Evolutionary conservation across 1,140 invertebrate genomes (phyloP).

Genomic region (Chironomus tepperi): DNA sequence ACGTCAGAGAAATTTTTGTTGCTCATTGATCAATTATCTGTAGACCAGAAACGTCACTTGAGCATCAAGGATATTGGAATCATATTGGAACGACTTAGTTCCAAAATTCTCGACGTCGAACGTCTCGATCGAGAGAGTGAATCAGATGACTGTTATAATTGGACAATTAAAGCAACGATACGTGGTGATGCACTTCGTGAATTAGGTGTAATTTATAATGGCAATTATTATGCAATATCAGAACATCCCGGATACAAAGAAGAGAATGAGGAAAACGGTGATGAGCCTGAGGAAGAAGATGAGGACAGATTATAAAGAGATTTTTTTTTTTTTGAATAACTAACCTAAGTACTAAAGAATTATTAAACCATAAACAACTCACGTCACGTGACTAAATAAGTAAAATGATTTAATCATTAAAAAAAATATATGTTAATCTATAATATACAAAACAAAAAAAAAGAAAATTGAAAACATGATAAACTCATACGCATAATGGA

Average conservation of each 20-base stretch:
- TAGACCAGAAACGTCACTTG: conserved; percentile 82
- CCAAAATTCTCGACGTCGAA: conserved; percentile 89
- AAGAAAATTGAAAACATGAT: neutral
- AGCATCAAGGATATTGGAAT: conserved; percentile 92
- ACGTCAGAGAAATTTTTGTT: conserved; percentile 86
- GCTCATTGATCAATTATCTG: conserved; percentile 82
- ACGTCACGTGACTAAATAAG: conserved; percentile 12
- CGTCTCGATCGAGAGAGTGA: conserved; percentile 81
- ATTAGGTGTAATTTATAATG: conserved; percentile 88
- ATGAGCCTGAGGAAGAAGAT: conserved; percentile 70
- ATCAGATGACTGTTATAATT: conserved; percentile 85
- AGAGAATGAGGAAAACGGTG: conserved; percentile 70
- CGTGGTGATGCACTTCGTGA: conserved; percentile 80
- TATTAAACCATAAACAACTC: neutral
- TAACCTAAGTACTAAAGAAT: neutral
- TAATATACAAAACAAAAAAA: conserved; percentile 7
- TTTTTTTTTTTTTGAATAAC: conserved; percentile 33
- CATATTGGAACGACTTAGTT: conserved; percentile 81
- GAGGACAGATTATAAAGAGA: conserved; percentile 65
- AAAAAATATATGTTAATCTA: conserved; percentile 3
- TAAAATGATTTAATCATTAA: conserved; percentile 10
- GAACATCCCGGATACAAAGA: conserved; percentile 88
- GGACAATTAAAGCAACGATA: conserved; percentile 89
- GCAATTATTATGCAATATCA: conserved; percentile 89
- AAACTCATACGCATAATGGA: no score